Evolutionary conservation across 1,140 invertebrate species (phyloP).

Genomic region (Vanessa atalanta): DNA sequence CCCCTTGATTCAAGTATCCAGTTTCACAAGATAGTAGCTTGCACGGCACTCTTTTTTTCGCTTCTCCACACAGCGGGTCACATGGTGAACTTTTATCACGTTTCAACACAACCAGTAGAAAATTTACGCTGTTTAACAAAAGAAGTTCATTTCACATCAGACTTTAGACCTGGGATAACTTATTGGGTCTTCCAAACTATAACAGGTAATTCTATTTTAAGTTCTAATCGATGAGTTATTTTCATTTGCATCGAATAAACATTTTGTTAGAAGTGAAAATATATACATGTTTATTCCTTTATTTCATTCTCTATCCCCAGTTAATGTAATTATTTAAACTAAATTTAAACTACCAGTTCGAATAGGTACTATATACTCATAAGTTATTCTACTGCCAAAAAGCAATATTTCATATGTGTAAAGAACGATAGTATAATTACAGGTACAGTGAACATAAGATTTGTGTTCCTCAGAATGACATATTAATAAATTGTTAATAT

Average conservation of each 20-base stretch:
- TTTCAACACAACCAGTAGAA: constrained; percentile 97
- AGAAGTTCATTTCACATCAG: constrained; percentile 95
- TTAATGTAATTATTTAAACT: too few species aligned
- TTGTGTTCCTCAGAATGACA: too few species aligned
- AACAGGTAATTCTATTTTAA: constrained; percentile 84
- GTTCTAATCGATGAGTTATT: too few species aligned
- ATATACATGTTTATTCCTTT: too few species aligned
- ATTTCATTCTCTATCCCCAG: too few species aligned
- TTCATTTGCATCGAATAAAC: too few species aligned
- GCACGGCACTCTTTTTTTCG: constrained; percentile 97
- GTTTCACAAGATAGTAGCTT: constrained; percentile 99
- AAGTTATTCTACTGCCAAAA: not conserved
- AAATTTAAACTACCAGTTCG: too few species aligned
- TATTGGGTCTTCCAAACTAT: constrained; percentile 98
- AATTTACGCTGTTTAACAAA: constrained; percentile 97
- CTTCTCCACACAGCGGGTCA: constrained; percentile 96
- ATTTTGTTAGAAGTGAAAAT: too few species aligned
- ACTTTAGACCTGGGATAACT: constrained; percentile 93
- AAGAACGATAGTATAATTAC: not conserved
- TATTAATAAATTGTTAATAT: too few species aligned
- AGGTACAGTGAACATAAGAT: not conserved
- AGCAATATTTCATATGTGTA: not conserved
- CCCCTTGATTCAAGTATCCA: constrained; percentile 98
- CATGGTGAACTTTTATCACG: constrained; percentile 99
- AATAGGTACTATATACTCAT: too few species aligned